Conservation (phyloP, 1,140 invertebrate species). For the Acyrthosiphon pisum region DNA sequence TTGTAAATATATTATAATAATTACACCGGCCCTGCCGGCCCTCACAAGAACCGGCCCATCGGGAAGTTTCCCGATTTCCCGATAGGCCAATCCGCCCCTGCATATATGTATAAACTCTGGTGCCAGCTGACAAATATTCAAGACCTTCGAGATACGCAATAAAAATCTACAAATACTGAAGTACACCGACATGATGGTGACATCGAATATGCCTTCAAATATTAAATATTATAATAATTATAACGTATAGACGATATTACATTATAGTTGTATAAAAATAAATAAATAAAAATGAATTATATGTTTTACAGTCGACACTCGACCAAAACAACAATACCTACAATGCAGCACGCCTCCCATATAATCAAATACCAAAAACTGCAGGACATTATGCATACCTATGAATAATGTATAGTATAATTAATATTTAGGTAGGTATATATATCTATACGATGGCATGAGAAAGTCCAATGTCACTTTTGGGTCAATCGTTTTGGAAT, state of each 20-base stretch:
- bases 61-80: no score
- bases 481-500: background rate
- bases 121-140: background rate
- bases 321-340: background rate
- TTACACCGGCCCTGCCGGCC: no score
- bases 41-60: no score
- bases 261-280: background rate
- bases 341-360: background rate
- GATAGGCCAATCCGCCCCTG: no score
- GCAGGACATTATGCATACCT: background rate
- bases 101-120: background rate
- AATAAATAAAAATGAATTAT: background rate
- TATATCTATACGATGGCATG: background rate
- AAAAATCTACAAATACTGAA: background rate
- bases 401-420: background rate
- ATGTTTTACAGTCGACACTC: background rate
- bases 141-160: background rate
- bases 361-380: background rate
- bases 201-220: background rate
- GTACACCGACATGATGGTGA: background rate
- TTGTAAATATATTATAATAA: no score
- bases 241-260: background rate
- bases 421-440: background rate
- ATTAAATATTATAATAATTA: background rate
- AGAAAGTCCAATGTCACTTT: background rate